A percentile compares a stretch with the other conserved stretches of the same genome.
Conservation (phyloP, 2,113 vertebrate species). For the Festucalex cinctus region DNA sequence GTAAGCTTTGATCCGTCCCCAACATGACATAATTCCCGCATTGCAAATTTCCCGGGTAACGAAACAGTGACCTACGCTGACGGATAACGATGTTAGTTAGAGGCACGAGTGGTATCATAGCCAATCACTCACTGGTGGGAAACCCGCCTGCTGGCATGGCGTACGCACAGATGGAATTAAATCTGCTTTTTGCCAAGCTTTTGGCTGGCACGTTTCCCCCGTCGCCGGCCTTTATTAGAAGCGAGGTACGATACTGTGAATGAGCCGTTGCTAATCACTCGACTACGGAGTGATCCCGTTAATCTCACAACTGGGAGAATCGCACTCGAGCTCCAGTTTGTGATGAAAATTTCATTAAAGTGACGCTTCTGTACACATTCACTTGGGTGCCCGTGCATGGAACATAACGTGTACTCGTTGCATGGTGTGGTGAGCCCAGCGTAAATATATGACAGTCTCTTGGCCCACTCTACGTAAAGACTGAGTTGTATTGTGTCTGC, state of each 20-base stretch:
- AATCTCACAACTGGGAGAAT: slow-evolving; percentile 20
- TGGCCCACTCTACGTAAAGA: slow-evolving; percentile 13
- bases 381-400: neutral
- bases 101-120: slow-evolving; percentile 49
- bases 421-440: slow-evolving; percentile 19
- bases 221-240: slow-evolving; percentile 45
- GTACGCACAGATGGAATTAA: slow-evolving; percentile 49
- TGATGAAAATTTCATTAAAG: slow-evolving; percentile 18
- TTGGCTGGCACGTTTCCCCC: slow-evolving; percentile 46
- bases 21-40: slow-evolving; percentile 11
- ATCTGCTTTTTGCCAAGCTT: slow-evolving; percentile 53
- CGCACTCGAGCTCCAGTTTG: neutral
- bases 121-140: slow-evolving; percentile 43
- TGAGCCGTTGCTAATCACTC: slow-evolving; percentile 31
- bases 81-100: slow-evolving; percentile 39
- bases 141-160: slow-evolving; percentile 51
- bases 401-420: neutral
- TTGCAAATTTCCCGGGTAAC: slow-evolving; percentile 11
- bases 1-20: neutral
- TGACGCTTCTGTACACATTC: slow-evolving; percentile 2
- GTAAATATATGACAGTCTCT: slow-evolving; percentile 23
- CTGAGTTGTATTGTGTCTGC: slow-evolving; percentile 17
- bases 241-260: slow-evolving; percentile 46
- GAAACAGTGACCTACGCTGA: slow-evolving; percentile 28
- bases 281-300: slow-evolving; percentile 28